Percentiles rank a stretch among this genome's conserved stretches.
Conservation (phyloP, 1,140 invertebrate species). For the Ips typographus region DNA sequence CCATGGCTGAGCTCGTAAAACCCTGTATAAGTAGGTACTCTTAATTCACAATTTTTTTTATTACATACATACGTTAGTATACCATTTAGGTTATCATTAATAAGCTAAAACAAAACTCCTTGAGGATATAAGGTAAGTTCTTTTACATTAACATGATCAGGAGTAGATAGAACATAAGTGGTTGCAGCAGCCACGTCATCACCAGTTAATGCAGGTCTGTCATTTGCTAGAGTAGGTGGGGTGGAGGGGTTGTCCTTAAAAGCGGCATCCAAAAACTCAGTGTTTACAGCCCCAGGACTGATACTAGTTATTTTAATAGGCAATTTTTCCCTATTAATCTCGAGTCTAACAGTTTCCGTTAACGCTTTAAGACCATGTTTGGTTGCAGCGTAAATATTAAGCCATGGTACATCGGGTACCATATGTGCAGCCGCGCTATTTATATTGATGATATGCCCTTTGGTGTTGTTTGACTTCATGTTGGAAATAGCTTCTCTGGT, state of each 20-base stretch:
- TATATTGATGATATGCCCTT: conserved; percentile 40
- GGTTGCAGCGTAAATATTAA: conserved; percentile 60
- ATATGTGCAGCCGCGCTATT: conserved; percentile 40
- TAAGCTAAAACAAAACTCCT: too few relatives aligned
- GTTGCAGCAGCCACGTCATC: conserved; percentile 59
- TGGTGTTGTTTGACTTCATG: conserved; percentile 34
- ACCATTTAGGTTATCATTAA: too few relatives aligned
- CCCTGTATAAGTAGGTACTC: too few relatives aligned
- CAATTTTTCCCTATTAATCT: conserved; percentile 52
- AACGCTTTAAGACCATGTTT: conserved; percentile 63
- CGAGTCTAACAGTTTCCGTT: conserved; percentile 59
- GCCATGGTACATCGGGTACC: conserved; percentile 34
- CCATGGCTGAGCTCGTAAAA: too few relatives aligned
- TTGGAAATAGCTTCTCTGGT: conserved; percentile 57
- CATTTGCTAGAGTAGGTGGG: not conserved
- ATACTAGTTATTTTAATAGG: conserved; percentile 54
- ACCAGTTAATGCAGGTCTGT: not conserved
- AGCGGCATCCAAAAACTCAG: conserved; percentile 45
- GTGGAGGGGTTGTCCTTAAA: conserved; percentile 30
- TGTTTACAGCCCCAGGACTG: conserved; percentile 59
- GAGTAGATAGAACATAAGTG: conserved; percentile 55
- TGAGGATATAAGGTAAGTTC: not conserved
- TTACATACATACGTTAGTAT: too few relatives aligned
- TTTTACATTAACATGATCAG: conserved; percentile 56
- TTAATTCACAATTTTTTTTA: too few relatives aligned